phyloP scores from a whole-genome alignment of 2,888 invertebrate genomes.

The Chelonus formosanus region DNA sequence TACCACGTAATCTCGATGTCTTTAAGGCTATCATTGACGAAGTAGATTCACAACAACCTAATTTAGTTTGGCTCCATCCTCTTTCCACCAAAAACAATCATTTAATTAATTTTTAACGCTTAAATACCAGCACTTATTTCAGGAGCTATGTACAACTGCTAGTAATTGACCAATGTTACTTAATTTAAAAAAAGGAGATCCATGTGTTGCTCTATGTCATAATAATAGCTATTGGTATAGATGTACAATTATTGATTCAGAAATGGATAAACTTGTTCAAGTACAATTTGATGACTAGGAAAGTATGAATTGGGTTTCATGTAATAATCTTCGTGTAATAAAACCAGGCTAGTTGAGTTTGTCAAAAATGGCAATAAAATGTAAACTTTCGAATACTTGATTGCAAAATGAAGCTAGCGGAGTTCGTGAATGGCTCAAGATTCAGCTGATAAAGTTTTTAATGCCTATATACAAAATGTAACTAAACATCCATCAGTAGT shows the following conservation, averaged over 20 bases:
- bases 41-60: background rate
- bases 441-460: background rate
- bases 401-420: conserved; percentile 20
- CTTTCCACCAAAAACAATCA: background rate
- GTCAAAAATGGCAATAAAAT: conserved; percentile 48
- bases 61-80: conserved; percentile 9
- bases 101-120: conserved; percentile 35
- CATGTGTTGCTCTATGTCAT: conserved; percentile 73
- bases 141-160: conserved; percentile 67
- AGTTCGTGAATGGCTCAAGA: conserved; percentile 10
- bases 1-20: background rate
- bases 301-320: conserved; percentile 67
- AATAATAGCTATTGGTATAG: conserved; percentile 80
- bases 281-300: conserved; percentile 82
- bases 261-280: conserved; percentile 63
- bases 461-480: conserved; percentile 33
- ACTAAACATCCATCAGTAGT: conserved; percentile 31
- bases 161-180: conserved; percentile 64
- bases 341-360: conserved; percentile 48
- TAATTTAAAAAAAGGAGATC: conserved; percentile 38
- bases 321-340: conserved; percentile 38
- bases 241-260: conserved; percentile 68
- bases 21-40: conserved; percentile 12
- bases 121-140: conserved; percentile 67
- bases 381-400: conserved; percentile 43